Evolutionary conservation across 1,140 invertebrate genomes (phyloP).

Genomic region (Vollenhovia emeryi): DNA sequence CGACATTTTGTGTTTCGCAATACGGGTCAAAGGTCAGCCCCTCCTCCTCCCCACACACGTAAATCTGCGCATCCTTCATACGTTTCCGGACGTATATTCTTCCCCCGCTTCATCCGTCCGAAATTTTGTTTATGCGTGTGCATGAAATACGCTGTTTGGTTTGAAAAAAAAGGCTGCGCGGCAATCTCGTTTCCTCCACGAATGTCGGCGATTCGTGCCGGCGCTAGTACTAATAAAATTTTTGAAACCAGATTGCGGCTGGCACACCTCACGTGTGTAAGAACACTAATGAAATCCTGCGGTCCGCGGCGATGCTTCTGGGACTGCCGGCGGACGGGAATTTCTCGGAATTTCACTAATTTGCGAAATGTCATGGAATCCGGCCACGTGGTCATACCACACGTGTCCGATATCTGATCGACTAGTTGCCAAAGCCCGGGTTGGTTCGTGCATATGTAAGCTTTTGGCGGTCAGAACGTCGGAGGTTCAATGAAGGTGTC

Average conservation of each 20-base stretch:
- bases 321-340: slow-evolving; percentile 15
- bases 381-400: slow-evolving; percentile 48
- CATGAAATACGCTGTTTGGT: background rate
- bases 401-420: slow-evolving; percentile 49
- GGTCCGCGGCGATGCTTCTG: slow-evolving; percentile 22
- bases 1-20: slow-evolving; percentile 27
- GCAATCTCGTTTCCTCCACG: background rate
- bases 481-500: background rate
- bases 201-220: background rate
- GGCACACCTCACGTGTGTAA: slow-evolving; percentile 41
- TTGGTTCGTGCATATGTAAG: slow-evolving; percentile 24
- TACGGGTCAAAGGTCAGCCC: slow-evolving; percentile 3
- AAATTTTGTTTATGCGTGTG: background rate
- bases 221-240: background rate
- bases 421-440: slow-evolving; percentile 16
- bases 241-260: slow-evolving; percentile 13
- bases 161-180: background rate
- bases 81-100: background rate
- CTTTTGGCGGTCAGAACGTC: background rate
- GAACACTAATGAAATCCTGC: slow-evolving; percentile 55
- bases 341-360: slow-evolving; percentile 61
- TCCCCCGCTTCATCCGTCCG: background rate
- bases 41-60: no score
- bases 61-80: background rate
- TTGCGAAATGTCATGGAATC: slow-evolving; percentile 59